phyloP scores from a whole-genome alignment of 2,113 vertebrate genomes.

The Setophaga coronata region DNA sequence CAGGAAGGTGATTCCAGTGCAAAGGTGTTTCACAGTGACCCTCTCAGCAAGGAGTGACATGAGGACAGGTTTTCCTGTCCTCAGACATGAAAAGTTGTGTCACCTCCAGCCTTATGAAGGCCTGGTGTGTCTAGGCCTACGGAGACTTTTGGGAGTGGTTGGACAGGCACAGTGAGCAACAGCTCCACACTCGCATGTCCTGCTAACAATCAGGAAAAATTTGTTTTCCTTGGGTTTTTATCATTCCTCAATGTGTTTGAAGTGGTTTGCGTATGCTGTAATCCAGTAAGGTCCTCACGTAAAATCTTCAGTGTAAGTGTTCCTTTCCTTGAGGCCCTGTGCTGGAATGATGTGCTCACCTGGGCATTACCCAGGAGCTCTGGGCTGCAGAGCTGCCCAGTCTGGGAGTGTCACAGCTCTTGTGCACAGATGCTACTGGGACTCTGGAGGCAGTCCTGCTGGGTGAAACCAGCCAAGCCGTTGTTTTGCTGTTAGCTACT shows the following conservation, averaged over 20 bases:
- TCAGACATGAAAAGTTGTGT: fast-evolving
- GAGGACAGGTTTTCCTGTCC: not conserved
- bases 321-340: not conserved
- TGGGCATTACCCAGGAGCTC: not conserved
- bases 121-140: too few relatives aligned
- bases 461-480: not conserved
- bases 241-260: not conserved
- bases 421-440: not conserved
- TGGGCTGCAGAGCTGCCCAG: not conserved
- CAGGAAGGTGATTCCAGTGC: not conserved
- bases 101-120: not conserved
- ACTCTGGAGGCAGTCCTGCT: not conserved
- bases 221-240: not conserved
- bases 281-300: not conserved
- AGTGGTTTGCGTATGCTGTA: not conserved
- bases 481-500: not conserved
- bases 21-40: not conserved
- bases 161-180: not conserved
- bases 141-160: not conserved
- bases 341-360: not conserved
- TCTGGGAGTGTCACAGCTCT: not conserved
- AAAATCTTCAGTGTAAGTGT: not conserved
- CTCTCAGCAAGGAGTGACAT: not conserved
- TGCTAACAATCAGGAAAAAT: not conserved
- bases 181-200: not conserved